Conservation (phyloP, 2,888 invertebrate species). For the Netelia melanura region DNA sequence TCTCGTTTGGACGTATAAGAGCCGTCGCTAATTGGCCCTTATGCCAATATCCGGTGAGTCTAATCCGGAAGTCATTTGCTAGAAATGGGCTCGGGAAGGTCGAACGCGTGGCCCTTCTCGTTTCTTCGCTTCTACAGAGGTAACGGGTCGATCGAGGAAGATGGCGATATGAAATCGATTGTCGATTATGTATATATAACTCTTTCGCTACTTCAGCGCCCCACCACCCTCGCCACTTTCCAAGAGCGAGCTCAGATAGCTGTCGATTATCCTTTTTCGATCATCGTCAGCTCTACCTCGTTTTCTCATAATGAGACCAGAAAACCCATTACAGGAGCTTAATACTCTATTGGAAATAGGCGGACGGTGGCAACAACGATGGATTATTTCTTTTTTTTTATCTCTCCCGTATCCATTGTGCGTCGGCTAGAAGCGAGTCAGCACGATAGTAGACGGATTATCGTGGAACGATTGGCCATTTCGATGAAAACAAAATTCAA, state of each 20-base stretch:
- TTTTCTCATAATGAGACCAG: conserved; percentile 53
- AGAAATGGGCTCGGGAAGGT: conserved; percentile 46
- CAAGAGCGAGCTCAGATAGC: not conserved
- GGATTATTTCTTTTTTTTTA: conserved; percentile 33
- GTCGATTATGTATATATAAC: not conserved
- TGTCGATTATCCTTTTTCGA: conserved; percentile 52
- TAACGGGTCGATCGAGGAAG: conserved; percentile 3
- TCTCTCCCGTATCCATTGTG: not conserved
- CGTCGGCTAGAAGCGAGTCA: not conserved
- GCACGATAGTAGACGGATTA: not conserved
- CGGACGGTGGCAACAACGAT: conserved; percentile 8
- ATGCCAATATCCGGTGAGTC: conserved; percentile 60
- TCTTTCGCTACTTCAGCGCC: no score
- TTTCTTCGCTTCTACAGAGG: conserved; percentile 29
- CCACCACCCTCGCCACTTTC: not conserved
- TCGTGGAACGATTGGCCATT: no score
- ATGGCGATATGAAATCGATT: conserved; percentile 43
- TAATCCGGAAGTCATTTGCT: conserved; percentile 60
- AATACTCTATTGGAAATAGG: conserved; percentile 48
- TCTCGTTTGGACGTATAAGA: conserved; percentile 17
- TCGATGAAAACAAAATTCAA: no score
- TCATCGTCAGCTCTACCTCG: conserved; percentile 44
- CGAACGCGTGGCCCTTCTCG: conserved; percentile 33
- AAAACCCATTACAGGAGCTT: conserved; percentile 47
- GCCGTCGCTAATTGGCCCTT: conserved; percentile 33